Percentiles rank a stretch among this genome's conserved stretches.
Evolutionary conservation across 2,888 invertebrate genomes (phyloP).

Genomic region (Drosophila subsilvestris): DNA sequence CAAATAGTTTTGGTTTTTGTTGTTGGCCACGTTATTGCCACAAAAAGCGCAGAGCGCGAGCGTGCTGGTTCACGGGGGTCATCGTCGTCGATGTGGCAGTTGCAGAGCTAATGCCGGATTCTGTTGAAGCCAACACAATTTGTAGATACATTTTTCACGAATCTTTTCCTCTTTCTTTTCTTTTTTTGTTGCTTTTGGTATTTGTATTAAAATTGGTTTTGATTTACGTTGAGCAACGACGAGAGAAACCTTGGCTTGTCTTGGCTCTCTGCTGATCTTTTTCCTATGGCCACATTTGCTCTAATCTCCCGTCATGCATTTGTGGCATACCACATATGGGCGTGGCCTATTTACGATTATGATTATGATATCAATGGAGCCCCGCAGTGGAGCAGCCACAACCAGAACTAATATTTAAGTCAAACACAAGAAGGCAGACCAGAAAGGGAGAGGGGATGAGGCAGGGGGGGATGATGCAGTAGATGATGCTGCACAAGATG

Average conservation of each 20-base stretch:
- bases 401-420: constrained; percentile 51
- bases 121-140: constrained; percentile 63
- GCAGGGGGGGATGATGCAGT: constrained; percentile 18
- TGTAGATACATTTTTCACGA: constrained; percentile 78
- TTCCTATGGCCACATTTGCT: constrained; percentile 19
- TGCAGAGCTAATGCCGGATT: constrained; percentile 19
- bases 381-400: constrained; percentile 14
- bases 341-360: constrained; percentile 76
- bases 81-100: constrained; percentile 43
- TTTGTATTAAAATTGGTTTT: constrained; percentile 53
- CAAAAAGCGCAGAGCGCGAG: constrained; percentile 78
- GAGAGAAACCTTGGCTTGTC: constrained; percentile 27
- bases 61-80: constrained; percentile 84
- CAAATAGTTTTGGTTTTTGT: constrained; percentile 74
- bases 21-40: constrained; percentile 82
- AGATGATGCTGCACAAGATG: neutral
- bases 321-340: constrained; percentile 59
- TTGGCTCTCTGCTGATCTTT: constrained; percentile 28
- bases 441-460: constrained; percentile 6
- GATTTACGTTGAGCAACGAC: constrained; percentile 36
- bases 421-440: constrained; percentile 25
- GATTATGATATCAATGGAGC: constrained; percentile 69
- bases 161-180: constrained; percentile 32
- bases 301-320: constrained; percentile 23
- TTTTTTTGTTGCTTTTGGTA: constrained; percentile 26